Conservation (phyloP, 2,113 vertebrate species). For the Sus scrofa region DNA sequence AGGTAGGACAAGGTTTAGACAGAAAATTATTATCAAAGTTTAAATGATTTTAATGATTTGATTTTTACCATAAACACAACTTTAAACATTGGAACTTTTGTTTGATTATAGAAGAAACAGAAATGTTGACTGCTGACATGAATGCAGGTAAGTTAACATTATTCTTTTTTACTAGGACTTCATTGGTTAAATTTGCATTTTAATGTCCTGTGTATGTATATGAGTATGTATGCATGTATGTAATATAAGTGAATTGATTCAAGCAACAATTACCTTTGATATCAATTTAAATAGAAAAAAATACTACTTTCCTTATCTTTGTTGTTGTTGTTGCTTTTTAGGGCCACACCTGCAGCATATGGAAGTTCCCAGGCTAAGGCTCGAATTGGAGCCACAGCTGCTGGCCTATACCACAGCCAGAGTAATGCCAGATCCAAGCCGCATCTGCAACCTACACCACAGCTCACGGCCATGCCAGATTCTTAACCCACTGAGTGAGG, state of each 20-base stretch:
- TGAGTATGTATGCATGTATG: not conserved
- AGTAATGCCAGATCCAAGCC: no score
- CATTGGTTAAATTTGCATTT: not conserved
- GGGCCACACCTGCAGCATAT: no score
- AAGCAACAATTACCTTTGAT: not conserved
- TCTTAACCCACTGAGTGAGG: no score
- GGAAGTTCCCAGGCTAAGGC: no score
- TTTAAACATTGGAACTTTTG: slow-evolving; percentile 37
- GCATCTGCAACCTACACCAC: no score
- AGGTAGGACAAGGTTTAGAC: not conserved
- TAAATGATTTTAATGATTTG: slow-evolving; percentile 21
- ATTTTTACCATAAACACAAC: not conserved
- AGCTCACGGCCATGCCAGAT: no score
- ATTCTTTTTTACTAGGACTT: not conserved
- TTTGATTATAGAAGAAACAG: slow-evolving; percentile 70
- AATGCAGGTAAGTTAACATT: slow-evolving; percentile 83
- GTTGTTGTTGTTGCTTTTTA: no score
- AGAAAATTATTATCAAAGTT: slow-evolving; percentile 16
- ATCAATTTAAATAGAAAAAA: slow-evolving; percentile 39
- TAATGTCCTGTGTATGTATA: not conserved
- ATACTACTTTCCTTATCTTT: not conserved
- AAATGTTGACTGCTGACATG: slow-evolving; percentile 76
- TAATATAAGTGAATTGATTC: not conserved
- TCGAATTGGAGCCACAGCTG: no score
- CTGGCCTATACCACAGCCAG: no score